Evolutionary conservation across 1,140 invertebrate species (phyloP).

Genomic region (Trissolcus basalis): DNA sequence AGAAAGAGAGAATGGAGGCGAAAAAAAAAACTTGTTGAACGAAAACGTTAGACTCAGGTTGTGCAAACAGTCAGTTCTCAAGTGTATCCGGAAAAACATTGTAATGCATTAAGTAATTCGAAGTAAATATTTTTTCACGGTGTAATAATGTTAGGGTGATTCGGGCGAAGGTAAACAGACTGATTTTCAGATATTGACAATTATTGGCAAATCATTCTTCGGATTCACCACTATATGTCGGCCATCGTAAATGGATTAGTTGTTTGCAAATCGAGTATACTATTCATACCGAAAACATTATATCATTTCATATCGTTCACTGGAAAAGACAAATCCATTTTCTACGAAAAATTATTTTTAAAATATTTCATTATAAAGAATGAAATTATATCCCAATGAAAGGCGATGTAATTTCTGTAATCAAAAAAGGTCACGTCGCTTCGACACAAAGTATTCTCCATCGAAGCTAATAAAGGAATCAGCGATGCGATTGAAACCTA

Average conservation of each 20-base stretch:
- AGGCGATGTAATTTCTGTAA: too few relatives aligned
- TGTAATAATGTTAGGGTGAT: not conserved
- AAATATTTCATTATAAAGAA: too few relatives aligned
- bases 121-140: conserved; percentile 25
- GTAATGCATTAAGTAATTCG: conserved; percentile 29
- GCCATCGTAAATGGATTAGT: conserved; percentile 13
- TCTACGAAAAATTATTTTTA: too few relatives aligned
- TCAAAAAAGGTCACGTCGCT: too few relatives aligned
- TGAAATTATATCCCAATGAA: too few relatives aligned
- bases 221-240: not conserved
- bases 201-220: conserved; percentile 15
- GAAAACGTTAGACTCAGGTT: conserved; percentile 7
- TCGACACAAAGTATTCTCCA: too few relatives aligned
- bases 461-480: conserved; percentile 57
- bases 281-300: too few relatives aligned
- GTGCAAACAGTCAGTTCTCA: conserved; percentile 6
- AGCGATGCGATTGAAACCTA: conserved; percentile 59
- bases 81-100: conserved; percentile 13
- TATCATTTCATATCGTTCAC: too few relatives aligned
- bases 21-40: not conserved
- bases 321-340: too few relatives aligned
- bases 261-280: not conserved
- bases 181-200: conserved; percentile 18
- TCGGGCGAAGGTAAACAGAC: conserved; percentile 5
- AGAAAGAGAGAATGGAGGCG: too few relatives aligned